Conservation (phyloP, 2,888 invertebrate genomes). For the Lymantria dispar region DNA sequence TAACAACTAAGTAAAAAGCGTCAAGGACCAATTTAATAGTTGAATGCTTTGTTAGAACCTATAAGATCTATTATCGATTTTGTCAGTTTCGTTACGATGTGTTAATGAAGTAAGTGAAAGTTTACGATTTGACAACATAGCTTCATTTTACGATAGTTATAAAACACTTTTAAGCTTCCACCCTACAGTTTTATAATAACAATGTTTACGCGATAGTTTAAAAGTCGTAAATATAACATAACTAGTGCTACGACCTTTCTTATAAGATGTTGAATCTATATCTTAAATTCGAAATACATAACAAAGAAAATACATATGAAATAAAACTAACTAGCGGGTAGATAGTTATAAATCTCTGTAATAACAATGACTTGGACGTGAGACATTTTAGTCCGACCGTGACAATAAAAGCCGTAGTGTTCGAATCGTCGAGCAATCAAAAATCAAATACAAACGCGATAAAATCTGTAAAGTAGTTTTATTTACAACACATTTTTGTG, state of each 20-base stretch:
- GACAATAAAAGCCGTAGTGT: no score
- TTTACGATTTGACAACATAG: conserved; percentile 67
- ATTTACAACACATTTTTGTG: no score
- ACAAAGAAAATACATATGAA: no score
- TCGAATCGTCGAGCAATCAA: no score
- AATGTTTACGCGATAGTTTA: conserved; percentile 21
- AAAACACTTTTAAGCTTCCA: conserved; percentile 42
- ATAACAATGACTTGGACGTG: no score
- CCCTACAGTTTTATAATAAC: conserved; percentile 36
- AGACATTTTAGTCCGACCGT: no score
- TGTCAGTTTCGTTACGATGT: conserved; percentile 50
- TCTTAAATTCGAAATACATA: no score
- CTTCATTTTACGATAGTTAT: conserved; percentile 57
- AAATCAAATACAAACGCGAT: no score
- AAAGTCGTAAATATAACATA: conserved; percentile 22
- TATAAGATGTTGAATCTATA: no score
- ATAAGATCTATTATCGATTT: conserved; percentile 51
- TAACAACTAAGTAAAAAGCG: conserved; percentile 10
- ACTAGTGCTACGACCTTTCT: conserved; percentile 18
- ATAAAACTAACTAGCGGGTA: no score
- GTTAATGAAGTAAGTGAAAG: conserved; percentile 65
- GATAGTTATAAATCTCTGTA: no score
- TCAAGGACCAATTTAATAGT: conserved; percentile 23
- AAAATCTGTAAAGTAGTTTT: no score
- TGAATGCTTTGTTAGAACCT: conserved; percentile 31